Evolutionary conservation across 2,888 invertebrate genomes (phyloP).

Genomic region (Laothoe populi): DNA sequence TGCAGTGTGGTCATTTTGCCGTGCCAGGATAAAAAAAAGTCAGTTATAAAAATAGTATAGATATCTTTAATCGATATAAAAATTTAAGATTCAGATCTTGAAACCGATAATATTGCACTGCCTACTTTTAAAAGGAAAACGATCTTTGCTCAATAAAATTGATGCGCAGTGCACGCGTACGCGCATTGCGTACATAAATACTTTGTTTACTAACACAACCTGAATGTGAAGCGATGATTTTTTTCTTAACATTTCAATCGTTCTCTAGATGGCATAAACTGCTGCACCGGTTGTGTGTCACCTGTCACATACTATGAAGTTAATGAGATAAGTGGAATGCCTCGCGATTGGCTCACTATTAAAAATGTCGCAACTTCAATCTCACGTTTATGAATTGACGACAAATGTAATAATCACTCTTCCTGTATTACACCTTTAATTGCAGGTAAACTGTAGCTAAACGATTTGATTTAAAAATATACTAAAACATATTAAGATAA

Average conservation of each 20-base stretch:
- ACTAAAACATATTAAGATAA: too few species aligned
- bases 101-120: not conserved
- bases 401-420: slow-evolving; percentile 18
- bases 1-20: too few species aligned
- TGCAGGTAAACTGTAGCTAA: not conserved
- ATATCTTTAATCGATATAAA: slow-evolving; percentile 7
- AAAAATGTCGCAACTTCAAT: slow-evolving; percentile 22
- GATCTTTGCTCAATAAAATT: slow-evolving; percentile 15
- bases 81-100: slow-evolving; percentile 1
- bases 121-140: not conserved
- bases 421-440: slow-evolving; percentile 3
- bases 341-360: slow-evolving; percentile 33
- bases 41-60: not conserved
- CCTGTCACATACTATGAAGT: slow-evolving; percentile 64
- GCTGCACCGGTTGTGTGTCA: slow-evolving; percentile 68
- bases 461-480: not conserved
- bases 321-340: slow-evolving; percentile 59
- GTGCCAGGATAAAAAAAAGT: slow-evolving; percentile 10
- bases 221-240: slow-evolving; percentile 61
- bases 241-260: slow-evolving; percentile 40
- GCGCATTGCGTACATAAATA: slow-evolving; percentile 49
- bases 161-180: slow-evolving; percentile 27
- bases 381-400: slow-evolving; percentile 20
- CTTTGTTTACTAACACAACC: slow-evolving; percentile 62
- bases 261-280: slow-evolving; percentile 62